phyloP scores from a whole-genome alignment of 2,888 invertebrate species.

The Himalopsyche japonica region DNA sequence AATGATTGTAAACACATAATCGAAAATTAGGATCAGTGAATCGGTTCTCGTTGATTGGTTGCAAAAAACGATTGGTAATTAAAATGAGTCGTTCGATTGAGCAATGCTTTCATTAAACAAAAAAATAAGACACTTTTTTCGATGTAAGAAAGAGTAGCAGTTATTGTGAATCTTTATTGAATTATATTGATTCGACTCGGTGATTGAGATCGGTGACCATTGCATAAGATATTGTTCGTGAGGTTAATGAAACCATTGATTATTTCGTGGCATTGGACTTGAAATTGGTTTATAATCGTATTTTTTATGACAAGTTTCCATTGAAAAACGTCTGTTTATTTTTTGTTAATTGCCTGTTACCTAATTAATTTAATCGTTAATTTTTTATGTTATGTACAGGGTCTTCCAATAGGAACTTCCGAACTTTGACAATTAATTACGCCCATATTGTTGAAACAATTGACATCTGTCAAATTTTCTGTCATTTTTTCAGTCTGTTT shows the following conservation, averaged over 20 bases:
- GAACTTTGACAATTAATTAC: too few species aligned
- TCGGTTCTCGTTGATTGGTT: not conserved
- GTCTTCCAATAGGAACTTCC: too few species aligned
- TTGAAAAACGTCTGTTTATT: too few species aligned
- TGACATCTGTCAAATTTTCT: too few species aligned
- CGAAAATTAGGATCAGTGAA: not conserved
- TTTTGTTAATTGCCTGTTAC: too few species aligned
- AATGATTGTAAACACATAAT: not conserved
- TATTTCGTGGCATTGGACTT: not conserved
- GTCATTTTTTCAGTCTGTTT: too few species aligned
- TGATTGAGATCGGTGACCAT: not conserved
- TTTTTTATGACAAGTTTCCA: too few species aligned
- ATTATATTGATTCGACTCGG: not conserved
- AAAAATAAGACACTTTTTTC: not conserved
- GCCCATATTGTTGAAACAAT: too few species aligned
- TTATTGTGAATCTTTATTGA: not conserved
- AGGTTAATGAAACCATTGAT: not conserved
- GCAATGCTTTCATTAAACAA: not conserved
- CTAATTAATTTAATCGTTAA: too few species aligned
- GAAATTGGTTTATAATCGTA: not conserved
- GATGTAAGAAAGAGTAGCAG: not conserved
- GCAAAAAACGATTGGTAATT: not conserved
- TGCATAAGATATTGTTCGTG: not conserved
- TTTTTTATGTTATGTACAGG: too few species aligned
- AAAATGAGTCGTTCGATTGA: not conserved